Percentiles rank a stretch among this genome's conserved stretches.
These are phyloP conservation scores for Saccopteryx leptura DNA, from an alignment of 2,113 vertebrate species.

Conservation along the genomic window DNA sequence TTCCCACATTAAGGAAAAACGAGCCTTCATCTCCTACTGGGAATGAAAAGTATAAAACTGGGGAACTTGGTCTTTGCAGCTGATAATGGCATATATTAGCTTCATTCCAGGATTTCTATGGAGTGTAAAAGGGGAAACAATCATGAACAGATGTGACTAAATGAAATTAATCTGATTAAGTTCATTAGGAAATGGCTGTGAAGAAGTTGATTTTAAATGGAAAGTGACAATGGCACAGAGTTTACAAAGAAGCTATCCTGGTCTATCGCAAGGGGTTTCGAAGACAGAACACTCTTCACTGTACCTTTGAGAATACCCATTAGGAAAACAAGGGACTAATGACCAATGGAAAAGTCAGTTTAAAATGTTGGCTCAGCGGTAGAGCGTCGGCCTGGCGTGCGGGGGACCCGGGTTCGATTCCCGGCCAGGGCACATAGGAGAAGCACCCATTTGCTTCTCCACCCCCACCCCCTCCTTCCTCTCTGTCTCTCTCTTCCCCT, in stretches of 20 bases:
- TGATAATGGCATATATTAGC: constrained; percentile 88
- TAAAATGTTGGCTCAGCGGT: too few species aligned
- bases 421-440: too few species aligned
- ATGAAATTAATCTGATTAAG: constrained; percentile 89
- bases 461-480: too few species aligned
- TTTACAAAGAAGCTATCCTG: constrained; percentile 69
- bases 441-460: too few species aligned
- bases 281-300: not conserved
- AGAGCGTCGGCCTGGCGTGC: too few species aligned
- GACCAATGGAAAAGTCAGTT: not conserved
- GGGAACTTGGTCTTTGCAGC: constrained; percentile 83
- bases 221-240: constrained; percentile 85
- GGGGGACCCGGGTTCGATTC: too few species aligned
- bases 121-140: constrained; percentile 86
- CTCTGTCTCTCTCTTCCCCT: too few species aligned
- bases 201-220: constrained; percentile 90
- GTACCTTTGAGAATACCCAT: not conserved
- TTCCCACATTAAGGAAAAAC: constrained; percentile 85
- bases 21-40: constrained; percentile 82
- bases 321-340: not conserved
- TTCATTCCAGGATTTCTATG: constrained; percentile 90
- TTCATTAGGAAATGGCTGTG: constrained; percentile 90
- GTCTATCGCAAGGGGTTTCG: constrained; percentile 48
- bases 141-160: constrained; percentile 89
- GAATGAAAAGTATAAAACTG: constrained; percentile 87